Percentiles rank a stretch among this genome's conserved stretches.
phyloP scores from a whole-genome alignment of 2,888 invertebrate species.

The Mesochorus sp. region DNA sequence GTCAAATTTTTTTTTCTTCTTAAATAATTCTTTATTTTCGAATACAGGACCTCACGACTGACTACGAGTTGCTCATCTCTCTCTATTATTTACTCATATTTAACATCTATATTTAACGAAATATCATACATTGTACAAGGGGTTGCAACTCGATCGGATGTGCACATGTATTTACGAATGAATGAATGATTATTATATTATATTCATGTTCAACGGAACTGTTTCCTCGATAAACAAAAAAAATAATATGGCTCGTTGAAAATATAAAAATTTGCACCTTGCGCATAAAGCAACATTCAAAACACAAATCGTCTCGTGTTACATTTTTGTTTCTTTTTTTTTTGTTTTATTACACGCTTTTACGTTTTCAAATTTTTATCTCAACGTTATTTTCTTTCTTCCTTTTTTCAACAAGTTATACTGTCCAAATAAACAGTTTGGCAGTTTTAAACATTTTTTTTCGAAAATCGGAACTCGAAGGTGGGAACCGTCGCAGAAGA shows the following conservation, averaged over 20 bases:
- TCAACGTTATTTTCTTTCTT: not conserved
- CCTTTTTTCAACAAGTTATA: slow-evolving; percentile 8
- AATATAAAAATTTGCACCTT: slow-evolving; percentile 31
- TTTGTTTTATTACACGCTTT: slow-evolving; percentile 19
- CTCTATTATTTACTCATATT: slow-evolving; percentile 75
- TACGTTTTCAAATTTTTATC: slow-evolving; percentile 10
- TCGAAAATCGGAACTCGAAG: slow-evolving; percentile 4
- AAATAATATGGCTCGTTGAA: slow-evolving; percentile 35
- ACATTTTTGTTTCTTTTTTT: not conserved
- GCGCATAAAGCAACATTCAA: not conserved
- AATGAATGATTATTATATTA: slow-evolving; percentile 50
- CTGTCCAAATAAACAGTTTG: slow-evolving; percentile 25
- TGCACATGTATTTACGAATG: slow-evolving; percentile 45
- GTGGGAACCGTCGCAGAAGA: slow-evolving; percentile 57
- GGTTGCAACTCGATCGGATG: slow-evolving; percentile 71
- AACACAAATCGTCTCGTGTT: no score
- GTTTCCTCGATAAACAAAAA: slow-evolving; percentile 28
- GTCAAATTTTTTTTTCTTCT: slow-evolving; percentile 46
- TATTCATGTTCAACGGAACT: slow-evolving; percentile 43
- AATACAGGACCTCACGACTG: slow-evolving; percentile 55
- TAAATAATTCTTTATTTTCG: slow-evolving; percentile 28
- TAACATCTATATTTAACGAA: slow-evolving; percentile 78
- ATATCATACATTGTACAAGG: slow-evolving; percentile 80
- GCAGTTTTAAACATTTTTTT: slow-evolving; percentile 21
- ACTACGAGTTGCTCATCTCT: slow-evolving; percentile 60